phyloP scores from a whole-genome alignment of 2,113 vertebrate genomes.

The Copsychus sechellarum region DNA sequence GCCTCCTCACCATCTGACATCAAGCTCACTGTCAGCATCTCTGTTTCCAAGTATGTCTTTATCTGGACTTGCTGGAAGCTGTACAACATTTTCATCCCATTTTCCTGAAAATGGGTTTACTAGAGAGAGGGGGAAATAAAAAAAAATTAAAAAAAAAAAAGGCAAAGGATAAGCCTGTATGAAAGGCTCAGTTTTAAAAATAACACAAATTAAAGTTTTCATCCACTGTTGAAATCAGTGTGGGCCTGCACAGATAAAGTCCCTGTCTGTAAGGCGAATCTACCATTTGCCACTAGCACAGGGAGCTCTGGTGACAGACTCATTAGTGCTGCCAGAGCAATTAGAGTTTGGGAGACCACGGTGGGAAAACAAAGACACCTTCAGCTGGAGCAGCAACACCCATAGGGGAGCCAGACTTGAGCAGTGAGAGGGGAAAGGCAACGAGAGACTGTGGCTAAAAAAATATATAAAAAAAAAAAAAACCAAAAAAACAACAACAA shows the following conservation, averaged over 20 bases:
- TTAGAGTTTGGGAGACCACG: neutral
- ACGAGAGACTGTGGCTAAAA: neutral
- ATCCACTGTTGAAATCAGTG: neutral
- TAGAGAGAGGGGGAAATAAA: no score
- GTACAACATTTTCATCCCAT: neutral
- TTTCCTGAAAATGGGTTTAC: neutral
- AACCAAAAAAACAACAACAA: no score
- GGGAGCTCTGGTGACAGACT: neutral
- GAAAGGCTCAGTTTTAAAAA: neutral
- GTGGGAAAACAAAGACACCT: neutral
- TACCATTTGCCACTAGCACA: neutral
- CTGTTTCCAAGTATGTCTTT: neutral
- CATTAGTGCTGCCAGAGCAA: neutral
- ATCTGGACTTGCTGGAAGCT: neutral
- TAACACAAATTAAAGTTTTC: neutral
- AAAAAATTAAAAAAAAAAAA: neutral
- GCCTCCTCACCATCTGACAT: neutral
- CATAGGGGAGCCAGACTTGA: neutral
- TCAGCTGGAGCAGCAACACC: neutral
- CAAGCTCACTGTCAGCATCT: neutral
- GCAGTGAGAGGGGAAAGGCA: neutral
- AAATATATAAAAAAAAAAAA: neutral
- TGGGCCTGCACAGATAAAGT: neutral
- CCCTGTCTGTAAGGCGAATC: neutral
- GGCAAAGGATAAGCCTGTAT: neutral